These are phyloP conservation scores for Thalassophryne amazonica DNA, from an alignment of 2,797 vertebrate genomes.

Conservation along the genomic window DNA sequence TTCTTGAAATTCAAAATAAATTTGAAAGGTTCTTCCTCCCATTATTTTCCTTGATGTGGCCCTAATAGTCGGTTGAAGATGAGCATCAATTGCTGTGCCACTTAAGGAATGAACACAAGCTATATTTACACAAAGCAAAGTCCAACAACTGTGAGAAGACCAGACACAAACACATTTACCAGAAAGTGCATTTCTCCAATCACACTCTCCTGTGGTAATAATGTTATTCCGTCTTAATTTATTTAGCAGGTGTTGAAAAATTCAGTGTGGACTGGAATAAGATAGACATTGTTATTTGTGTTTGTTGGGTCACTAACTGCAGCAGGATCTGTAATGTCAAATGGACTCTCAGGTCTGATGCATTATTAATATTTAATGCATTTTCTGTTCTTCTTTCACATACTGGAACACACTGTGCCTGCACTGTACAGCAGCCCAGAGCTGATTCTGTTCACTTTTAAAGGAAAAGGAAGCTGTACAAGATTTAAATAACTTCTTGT, in stretches of 20 bases:
- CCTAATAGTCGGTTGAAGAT: too few relatives aligned
- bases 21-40: too few relatives aligned
- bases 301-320: background rate
- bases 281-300: background rate
- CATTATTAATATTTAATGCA: conserved; percentile 1
- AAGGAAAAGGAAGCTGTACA: too few relatives aligned
- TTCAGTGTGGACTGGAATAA: background rate
- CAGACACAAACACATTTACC: background rate
- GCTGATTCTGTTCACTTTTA: too few relatives aligned
- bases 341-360: background rate
- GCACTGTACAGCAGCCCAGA: background rate
- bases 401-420: background rate
- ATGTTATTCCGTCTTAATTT: too few relatives aligned
- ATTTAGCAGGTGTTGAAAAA: too few relatives aligned
- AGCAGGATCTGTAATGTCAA: background rate
- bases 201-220: too few relatives aligned
- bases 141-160: background rate
- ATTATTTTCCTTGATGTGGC: too few relatives aligned
- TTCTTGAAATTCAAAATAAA: too few relatives aligned
- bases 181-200: too few relatives aligned
- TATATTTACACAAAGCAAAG: conserved; percentile 7
- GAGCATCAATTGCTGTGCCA: background rate
- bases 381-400: background rate
- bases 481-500: too few relatives aligned
- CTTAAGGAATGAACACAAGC: background rate